Evolutionary conservation across 2,888 invertebrate genomes (phyloP).

Genomic region (Synergus laeviventris): DNA sequence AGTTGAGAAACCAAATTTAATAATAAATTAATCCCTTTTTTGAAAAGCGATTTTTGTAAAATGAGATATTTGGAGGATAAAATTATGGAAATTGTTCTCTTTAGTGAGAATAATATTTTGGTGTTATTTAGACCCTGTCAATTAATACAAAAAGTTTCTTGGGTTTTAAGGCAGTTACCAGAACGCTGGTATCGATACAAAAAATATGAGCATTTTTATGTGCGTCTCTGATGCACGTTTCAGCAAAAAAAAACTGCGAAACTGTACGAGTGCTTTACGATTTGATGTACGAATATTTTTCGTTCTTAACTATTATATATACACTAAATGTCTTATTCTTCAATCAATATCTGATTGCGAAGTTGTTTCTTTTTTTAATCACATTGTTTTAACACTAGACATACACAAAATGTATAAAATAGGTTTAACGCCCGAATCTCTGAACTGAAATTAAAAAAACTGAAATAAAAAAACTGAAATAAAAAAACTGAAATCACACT

Average conservation of each 20-base stretch:
- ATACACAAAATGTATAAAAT: slow-evolving; percentile 15
- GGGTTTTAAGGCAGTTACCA: slow-evolving; percentile 35
- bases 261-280: slow-evolving; percentile 16
- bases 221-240: slow-evolving; percentile 32
- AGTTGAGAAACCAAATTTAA: background rate
- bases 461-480: slow-evolving; percentile 4
- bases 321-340: slow-evolving; percentile 20
- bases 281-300: slow-evolving; percentile 8
- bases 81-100: background rate
- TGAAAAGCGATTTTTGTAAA: background rate
- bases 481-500: background rate
- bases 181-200: slow-evolving; percentile 18
- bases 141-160: slow-evolving; percentile 27
- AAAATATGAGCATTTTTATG: slow-evolving; percentile 37
- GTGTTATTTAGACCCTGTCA: slow-evolving; percentile 22
- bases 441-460: background rate
- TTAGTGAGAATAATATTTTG: background rate
- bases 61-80: background rate
- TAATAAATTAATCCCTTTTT: too few relatives aligned
- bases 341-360: slow-evolving; percentile 26
- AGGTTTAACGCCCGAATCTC: slow-evolving; percentile 1
- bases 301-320: slow-evolving; percentile 6
- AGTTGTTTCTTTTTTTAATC: background rate
- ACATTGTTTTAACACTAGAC: slow-evolving; percentile 16
- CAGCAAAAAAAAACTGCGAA: slow-evolving; percentile 32